phyloP scores from a whole-genome alignment of 2,888 invertebrate species.

The Melieria crassipennis region DNA sequence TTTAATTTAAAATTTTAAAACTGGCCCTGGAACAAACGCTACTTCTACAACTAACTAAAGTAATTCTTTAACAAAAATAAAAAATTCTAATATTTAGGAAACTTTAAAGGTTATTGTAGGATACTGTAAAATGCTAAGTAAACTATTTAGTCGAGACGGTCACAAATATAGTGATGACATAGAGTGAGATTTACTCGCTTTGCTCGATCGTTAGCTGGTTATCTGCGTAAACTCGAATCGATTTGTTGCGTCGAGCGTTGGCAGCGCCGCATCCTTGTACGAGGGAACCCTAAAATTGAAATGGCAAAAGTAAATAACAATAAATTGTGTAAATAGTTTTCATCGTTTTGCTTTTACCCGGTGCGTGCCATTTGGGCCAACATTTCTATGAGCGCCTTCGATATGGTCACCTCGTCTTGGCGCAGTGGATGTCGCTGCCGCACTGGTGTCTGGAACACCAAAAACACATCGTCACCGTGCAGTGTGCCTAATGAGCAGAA shows the following conservation, averaged over 20 bases:
- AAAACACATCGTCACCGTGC: constrained; percentile 41
- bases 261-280: neutral
- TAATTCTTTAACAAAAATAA: no score
- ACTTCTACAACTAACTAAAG: no score
- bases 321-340: neutral
- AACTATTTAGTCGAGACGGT: no score
- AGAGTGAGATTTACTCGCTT: no score
- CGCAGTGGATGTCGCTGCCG: constrained; percentile 30
- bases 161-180: no score
- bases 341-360: constrained; percentile 17
- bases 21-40: no score
- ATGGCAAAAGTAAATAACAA: neutral
- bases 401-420: constrained; percentile 35
- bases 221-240: neutral
- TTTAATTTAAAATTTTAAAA: no score
- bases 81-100: no score
- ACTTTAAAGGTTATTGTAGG: no score
- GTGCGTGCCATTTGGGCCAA: constrained; percentile 34
- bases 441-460: constrained; percentile 30
- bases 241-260: neutral
- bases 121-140: no score
- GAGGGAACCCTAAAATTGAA: no score
- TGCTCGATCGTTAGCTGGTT: neutral
- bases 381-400: constrained; percentile 40
- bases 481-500: constrained; percentile 34